Evolutionary conservation across 2,797 vertebrate species (phyloP).

Genomic region (Sphenopsis melanotis): DNA sequence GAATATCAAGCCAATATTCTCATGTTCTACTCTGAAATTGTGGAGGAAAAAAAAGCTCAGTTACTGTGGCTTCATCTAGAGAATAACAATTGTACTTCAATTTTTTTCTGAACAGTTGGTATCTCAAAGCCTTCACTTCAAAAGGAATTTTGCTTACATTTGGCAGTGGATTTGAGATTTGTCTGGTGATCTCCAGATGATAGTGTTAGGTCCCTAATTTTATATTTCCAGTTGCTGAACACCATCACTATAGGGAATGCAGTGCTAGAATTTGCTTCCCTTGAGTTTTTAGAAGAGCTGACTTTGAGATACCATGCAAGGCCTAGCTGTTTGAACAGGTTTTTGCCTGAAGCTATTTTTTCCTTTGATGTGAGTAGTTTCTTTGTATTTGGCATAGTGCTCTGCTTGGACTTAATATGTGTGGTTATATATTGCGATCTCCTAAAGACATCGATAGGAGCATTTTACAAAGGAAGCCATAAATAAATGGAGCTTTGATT

Average conservation of each 20-base stretch:
- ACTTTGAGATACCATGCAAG: neutral
- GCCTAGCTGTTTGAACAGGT: neutral
- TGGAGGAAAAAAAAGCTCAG: neutral
- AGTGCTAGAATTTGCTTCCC: neutral
- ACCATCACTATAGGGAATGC: neutral
- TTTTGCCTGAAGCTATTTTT: conserved; percentile 16
- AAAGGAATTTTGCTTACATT: neutral
- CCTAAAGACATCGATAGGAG: neutral
- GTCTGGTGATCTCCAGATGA: neutral
- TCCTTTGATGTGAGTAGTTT: conserved; percentile 11
- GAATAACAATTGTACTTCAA: neutral
- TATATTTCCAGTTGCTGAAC: neutral
- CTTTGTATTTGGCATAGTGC: neutral
- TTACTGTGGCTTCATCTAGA: neutral
- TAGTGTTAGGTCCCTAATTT: neutral
- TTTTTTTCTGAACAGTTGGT: neutral
- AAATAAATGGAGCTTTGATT: conserved; percentile 51
- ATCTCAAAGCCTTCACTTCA: neutral
- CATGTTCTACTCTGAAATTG: neutral
- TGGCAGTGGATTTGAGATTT: conserved; percentile 1
- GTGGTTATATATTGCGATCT: conserved; percentile 3
- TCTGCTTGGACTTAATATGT: neutral
- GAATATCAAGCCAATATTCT: conserved; percentile 1
- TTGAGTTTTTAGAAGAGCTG: conserved; percentile 7
- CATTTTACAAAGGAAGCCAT: conserved; percentile 31